These are phyloP conservation scores for Kryptolebias ocellatus DNA, from an alignment of 2,797 vertebrate genomes.

Conservation along the genomic window DNA sequence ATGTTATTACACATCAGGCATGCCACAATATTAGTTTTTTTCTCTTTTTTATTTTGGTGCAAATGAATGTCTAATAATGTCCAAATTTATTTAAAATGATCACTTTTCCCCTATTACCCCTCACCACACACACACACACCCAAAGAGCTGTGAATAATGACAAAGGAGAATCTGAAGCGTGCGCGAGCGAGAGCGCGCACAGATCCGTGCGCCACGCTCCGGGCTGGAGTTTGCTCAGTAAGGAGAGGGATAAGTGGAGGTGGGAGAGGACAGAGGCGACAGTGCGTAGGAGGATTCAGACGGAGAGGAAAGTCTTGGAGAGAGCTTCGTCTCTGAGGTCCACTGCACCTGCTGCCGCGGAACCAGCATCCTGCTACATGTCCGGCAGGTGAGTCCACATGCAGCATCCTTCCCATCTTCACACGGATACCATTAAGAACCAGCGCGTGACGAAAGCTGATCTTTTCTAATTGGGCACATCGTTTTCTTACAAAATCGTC, in stretches of 20 bases:
- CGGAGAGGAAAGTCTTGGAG: constrained; percentile 56
- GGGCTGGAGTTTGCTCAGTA: constrained; percentile 66
- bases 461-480: neutral
- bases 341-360: constrained; percentile 49
- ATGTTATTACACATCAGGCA: too few species aligned
- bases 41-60: too few species aligned
- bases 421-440: neutral
- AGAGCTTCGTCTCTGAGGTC: constrained; percentile 40
- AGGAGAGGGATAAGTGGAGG: constrained; percentile 75
- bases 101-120: neutral
- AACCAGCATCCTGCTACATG: constrained; percentile 38
- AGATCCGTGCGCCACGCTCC: constrained; percentile 69
- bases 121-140: neutral
- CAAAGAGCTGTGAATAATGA: constrained; percentile 30
- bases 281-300: constrained; percentile 62
- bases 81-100: neutral
- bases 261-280: constrained; percentile 61
- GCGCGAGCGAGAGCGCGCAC: constrained; percentile 53
- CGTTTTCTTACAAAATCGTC: too few species aligned
- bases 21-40: too few species aligned
- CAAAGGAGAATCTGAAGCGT: constrained; percentile 21
- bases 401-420: neutral
- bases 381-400: constrained; percentile 67
- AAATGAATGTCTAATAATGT: too few species aligned
- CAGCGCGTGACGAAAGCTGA: neutral